These are phyloP conservation scores for Acropternis orthonyx DNA, from an alignment of 2,797 vertebrate species.

Conservation along the genomic window DNA sequence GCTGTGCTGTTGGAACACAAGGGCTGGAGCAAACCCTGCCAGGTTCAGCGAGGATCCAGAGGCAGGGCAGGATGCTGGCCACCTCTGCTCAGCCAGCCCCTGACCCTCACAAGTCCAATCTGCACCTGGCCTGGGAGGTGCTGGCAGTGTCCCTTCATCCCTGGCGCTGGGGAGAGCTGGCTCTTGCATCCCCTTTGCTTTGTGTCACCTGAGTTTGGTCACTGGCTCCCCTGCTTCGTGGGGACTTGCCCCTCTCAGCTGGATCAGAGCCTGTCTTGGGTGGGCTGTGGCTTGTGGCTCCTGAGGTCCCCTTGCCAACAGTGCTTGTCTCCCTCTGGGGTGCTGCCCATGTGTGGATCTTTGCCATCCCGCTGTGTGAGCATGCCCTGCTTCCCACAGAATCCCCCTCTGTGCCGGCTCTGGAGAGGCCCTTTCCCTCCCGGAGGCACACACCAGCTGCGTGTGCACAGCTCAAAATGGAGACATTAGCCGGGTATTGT, in stretches of 20 bases:
- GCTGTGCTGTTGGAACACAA: neutral
- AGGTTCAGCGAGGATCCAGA: neutral
- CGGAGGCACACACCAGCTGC: neutral
- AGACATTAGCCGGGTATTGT: neutral
- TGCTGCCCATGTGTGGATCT: neutral
- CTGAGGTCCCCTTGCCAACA: neutral
- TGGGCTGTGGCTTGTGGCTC: neutral
- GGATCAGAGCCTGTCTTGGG: fast-evolving
- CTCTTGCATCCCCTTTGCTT: neutral
- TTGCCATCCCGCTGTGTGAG: fast-evolving
- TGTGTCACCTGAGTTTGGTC: neutral
- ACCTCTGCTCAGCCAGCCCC: neutral
- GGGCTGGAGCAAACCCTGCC: neutral
- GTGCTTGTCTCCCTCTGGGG: neutral
- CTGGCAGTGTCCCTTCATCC: neutral
- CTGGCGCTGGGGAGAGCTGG: fast-evolving
- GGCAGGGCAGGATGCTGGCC: neutral
- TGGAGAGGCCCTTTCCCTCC: neutral
- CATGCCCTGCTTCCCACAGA: neutral
- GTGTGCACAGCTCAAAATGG: neutral
- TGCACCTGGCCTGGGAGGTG: fast-evolving
- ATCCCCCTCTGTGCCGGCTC: neutral
- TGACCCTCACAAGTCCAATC: neutral
- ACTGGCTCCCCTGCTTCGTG: fast-evolving
- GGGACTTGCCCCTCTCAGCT: fast-evolving